These are phyloP conservation scores for Mylabris phalerata DNA, from an alignment of 1,140 invertebrate genomes.

Conservation along the genomic window DNA sequence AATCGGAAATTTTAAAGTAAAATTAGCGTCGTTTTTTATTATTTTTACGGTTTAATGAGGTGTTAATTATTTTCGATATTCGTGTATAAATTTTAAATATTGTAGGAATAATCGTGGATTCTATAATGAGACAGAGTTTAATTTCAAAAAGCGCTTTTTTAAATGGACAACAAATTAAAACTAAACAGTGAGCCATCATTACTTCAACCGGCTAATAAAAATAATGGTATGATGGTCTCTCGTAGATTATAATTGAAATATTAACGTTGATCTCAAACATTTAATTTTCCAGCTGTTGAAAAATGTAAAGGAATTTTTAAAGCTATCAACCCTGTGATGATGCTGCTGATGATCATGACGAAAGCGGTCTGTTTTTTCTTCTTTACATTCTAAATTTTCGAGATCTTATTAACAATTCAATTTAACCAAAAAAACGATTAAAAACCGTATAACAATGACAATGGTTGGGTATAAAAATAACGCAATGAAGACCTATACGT, in stretches of 20 bases:
- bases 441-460: background rate
- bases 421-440: background rate
- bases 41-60: too few relatives aligned
- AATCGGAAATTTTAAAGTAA: too few relatives aligned
- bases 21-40: too few relatives aligned
- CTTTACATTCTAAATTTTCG: background rate
- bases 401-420: background rate
- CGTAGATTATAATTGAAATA: constrained; percentile 14
- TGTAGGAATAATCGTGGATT: too few relatives aligned
- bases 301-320: constrained; percentile 5
- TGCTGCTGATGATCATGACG: background rate
- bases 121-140: too few relatives aligned
- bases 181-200: background rate
- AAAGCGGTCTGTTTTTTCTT: background rate
- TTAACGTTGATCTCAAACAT: constrained; percentile 13
- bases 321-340: background rate
- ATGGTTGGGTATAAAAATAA: background rate
- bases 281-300: constrained; percentile 7
- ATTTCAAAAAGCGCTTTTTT: too few relatives aligned
- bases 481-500: background rate
- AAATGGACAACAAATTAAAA: too few relatives aligned
- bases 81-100: too few relatives aligned
- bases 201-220: constrained; percentile 8
- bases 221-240: constrained; percentile 1
- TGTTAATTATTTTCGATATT: too few relatives aligned